Base-by-base conservation (phyloP, 2,888 invertebrate genomes). In the Lasioglossum morio region DNA sequence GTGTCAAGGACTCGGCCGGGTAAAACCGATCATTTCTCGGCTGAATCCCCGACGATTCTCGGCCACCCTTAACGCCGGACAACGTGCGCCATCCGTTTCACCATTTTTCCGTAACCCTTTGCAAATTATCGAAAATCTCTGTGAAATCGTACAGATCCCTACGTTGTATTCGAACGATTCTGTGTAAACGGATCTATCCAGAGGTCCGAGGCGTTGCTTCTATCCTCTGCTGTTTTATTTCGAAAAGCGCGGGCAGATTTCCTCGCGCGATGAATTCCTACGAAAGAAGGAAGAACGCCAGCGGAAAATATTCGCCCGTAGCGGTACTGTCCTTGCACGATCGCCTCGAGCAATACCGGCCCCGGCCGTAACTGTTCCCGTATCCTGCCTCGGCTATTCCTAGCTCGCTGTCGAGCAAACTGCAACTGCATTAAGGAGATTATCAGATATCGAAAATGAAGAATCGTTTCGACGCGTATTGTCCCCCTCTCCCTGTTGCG, bases 261-360 rank as follows among this genome's bases (percentile, higher is more conserved):
- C 89, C 85, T 89, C 81, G 76, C 75, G 53, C 63, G 78, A 87
- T 84, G 81, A 85, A 85, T 88, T 81, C 80, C 57, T 46, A 70
- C 84, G 77, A 81, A 81, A 87, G 85, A 72, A 84, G 88, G 86
- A 86, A 86, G 89, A 88, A 84, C 84, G 77, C 80, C 83, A 82
- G 81, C 88, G 86, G 85, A 87, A 90, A 88, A 91, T 90, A 87
- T 82, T 86, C 87, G 90, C 91, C 90, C 81, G 88, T 93, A 93
- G 93, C 93, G 92, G 93, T 92, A 93, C 92, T 91, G 92, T 93
- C 93, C 92, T 93, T 92, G 92, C 92, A 89, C 90, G 91, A 91
- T 91, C 91, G 91, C 93, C 92, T 90, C 88, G 89, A 89, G 93
- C 92, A 84, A 85, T 89, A 88, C 90, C 88, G 89, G 90, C 90